Evolutionary conservation across 2,888 invertebrate species (phyloP), one percentile per base, ranked within the genome.

Genomic region (Sclerodermus sp.): DNA sequence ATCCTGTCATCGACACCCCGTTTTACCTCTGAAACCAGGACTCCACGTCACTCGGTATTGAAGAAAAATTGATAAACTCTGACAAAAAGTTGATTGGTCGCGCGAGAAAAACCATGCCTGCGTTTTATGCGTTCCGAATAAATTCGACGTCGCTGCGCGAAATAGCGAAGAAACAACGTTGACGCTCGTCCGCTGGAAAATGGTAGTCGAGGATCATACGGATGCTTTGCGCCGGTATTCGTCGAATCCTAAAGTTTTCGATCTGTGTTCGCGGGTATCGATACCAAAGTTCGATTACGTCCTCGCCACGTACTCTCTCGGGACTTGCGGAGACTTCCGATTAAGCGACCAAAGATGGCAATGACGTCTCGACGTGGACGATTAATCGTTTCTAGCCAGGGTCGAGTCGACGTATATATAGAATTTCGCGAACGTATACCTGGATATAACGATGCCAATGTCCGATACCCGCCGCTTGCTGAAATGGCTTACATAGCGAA

Each of bases 311-410:
- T 62, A 62, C 50, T 38, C 49, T 44, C 47, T 29, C 49, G 53
- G 16, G 56, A 56, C 53, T 41, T 50, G 37, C 47, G 49, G 54
- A 57, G 62, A 64, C 60, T 64, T 64, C 60, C 64, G 64, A 64
- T 64, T 64, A 66, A 66, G 50, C 57, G 63, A 57, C 57, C 57
- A 60, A 69, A 64, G 64, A 66, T 69, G 67, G 57, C 60, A 64
- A 64, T 63, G 68, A 68, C 68, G 59, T 67, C 66, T 63, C 57
- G 57, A 57, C 62, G 55, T 55, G 56, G 57, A 68, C 53, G 65
- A 71, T 71, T 71, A 69, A 71, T 71, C 68, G 70, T 63, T 64
- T 48, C 49, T 51, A 55, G 55, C 53, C 54, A 51, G 56, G 53
- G 55, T 47, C 47, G 41, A 54, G 54, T 55, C 54, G 49, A 53